A percentile compares a stretch with the other conserved stretches of the same genome.
These are phyloP conservation scores for Neodiprion pinetum DNA, from an alignment of 1,140 invertebrate species.

Conservation along the genomic window DNA sequence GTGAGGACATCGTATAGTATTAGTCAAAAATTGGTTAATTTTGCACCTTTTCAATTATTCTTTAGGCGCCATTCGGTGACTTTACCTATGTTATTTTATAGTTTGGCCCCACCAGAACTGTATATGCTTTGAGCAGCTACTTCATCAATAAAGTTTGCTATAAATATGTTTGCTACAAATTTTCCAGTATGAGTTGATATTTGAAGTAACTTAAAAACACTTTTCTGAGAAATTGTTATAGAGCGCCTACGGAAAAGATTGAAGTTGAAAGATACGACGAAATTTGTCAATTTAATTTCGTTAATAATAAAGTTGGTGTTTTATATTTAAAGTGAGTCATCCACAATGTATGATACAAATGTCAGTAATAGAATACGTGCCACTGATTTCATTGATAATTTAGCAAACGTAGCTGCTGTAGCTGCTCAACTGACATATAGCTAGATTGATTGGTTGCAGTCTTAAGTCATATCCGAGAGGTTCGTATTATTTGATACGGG, in stretches of 20 bases:
- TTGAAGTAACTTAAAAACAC: background rate
- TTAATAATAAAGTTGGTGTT: too few species aligned
- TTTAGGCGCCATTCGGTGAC: slow-evolving; percentile 1
- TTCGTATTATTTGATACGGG: slow-evolving; percentile 16
- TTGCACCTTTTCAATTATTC: slow-evolving; percentile 16
- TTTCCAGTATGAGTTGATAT: slow-evolving; percentile 2
- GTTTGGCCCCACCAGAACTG: slow-evolving; percentile 54
- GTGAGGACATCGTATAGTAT: slow-evolving; percentile 51
- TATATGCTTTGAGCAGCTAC: slow-evolving; percentile 38
- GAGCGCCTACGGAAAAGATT: too few species aligned
- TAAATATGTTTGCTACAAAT: background rate
- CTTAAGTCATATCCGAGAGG: slow-evolving; percentile 52
- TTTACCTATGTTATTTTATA: slow-evolving; percentile 19
- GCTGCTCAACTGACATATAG: slow-evolving; percentile 42
- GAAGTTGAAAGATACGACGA: too few species aligned
- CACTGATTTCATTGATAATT: too few species aligned
- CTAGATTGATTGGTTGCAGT: slow-evolving; percentile 48
- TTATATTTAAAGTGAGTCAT: too few species aligned
- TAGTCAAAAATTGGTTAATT: slow-evolving; percentile 34
- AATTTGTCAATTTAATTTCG: too few species aligned
- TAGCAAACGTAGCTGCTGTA: slow-evolving; percentile 12
- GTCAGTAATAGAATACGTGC: too few species aligned
- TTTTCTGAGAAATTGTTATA: too few species aligned
- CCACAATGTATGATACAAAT: too few species aligned
- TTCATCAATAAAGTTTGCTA: slow-evolving; percentile 23